Evolutionary conservation across 2,888 invertebrate species (phyloP), one percentile per base, ranked within the genome.

Genomic region (Cecidostiba fungosa): DNA sequence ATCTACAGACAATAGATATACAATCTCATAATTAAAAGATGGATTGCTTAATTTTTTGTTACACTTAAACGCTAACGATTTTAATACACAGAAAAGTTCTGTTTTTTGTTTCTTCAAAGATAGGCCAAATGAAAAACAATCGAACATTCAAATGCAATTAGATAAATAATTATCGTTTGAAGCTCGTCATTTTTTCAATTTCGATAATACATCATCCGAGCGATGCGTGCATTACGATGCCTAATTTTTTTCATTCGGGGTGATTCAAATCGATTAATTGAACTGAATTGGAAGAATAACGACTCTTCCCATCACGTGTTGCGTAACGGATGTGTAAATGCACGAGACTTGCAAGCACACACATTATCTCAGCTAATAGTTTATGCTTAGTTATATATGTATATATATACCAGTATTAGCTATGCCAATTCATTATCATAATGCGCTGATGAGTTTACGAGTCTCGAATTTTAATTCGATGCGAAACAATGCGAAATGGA

Each of bases 181-280:
- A 1, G 19, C 19, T 0, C 5, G 19, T 50, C 19, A 50, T 19
- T 50, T 50, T 47, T 47, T 50, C 29, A 66, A 66, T 66, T 12
- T 23, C 5, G 8, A 29, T 66, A 66, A 66, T 29, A 23, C 29
- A 29, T 26, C 26, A 66, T 0, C 19, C 50, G 19, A 50, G 0
- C 19, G 5, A 19, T 19, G 19, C 50, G 3, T 50, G 50, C 50
- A 50, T 50, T 14, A 4, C 19, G 3, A 50, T 19, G 50, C 19
- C 32, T 62, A 62, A 66, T 62, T 77, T 77, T 16, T 62, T 66
- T 19, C 29, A 78, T 72, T 59, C 14, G n/a, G 59, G 36, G n/a
- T 77, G 77, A 77, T 59, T 79, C 79, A 36, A 23, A 79, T 79
- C 79, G 70, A 79, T 79, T 72, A 79, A 79, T 70, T 79, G 79